Evolutionary conservation across 2,113 vertebrate species (phyloP), one percentile per base, ranked within the genome.

Genomic region (Trichomycterus rosablanca): DNA sequence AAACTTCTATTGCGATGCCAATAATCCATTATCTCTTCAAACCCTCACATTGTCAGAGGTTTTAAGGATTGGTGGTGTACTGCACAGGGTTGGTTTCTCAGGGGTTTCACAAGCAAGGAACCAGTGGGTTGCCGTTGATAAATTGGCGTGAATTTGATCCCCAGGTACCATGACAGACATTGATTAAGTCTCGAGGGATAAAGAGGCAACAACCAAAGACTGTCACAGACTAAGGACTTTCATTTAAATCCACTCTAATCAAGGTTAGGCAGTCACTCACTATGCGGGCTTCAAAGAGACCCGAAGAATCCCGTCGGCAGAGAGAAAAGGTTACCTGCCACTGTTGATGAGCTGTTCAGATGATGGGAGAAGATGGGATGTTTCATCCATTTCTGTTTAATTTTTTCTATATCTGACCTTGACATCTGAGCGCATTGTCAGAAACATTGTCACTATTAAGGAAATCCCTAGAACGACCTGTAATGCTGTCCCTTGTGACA

Each of bases 201-300:
- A 62, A 61, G 45, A 64, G 34, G 54, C 60, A 74, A 59, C 58
- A 65, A 34, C 53, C 14, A 37, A 55, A 35, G 39, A 7, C 51
- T 57, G 50, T 68, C 48, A 59, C 12, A 32, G 45, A 37, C 22
- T 40, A 62, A 73, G 43, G 34, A 45, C 68, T 70, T n/a, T 20
- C 43, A 54, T 63, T 68, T 74, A 63, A 63, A 63, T 24, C 30
- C 50, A 23, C 35, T 57, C 20, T 70, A 59, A 74, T 67, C 66
- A 66, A 74, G 59, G 54, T 48, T 26, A 32, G 26, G 30, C 11
- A 42, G 26, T 37, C 37, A 48, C 44, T 40, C 34, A 7, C 43
- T 22, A 15, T 39, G 15, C 28, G 6, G 34, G 23, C 18, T 63
- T 61, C 40, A 58, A 63, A 63, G 32, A 30, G 46, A n/a, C n/a